Evolutionary conservation across 2,888 invertebrate genomes (phyloP), one percentile per base, ranked within the genome.

Genomic region (Itoplectis maculator): DNA sequence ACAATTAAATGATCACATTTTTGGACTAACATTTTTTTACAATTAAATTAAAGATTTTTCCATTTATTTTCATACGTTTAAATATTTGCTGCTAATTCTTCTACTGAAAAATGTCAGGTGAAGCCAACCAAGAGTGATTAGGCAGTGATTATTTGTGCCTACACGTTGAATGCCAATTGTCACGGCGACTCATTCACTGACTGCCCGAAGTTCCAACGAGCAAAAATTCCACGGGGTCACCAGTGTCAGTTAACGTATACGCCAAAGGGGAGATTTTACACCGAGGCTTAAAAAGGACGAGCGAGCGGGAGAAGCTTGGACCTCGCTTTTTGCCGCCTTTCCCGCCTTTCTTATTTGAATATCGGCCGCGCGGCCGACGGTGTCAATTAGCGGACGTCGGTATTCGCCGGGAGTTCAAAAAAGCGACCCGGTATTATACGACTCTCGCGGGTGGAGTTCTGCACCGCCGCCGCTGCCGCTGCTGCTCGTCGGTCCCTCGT

Each of bases 351-450:
- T 80, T 73, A 69, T 84, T 84, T 80, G 82, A 74, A 78, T 82
- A 84, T 84, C 84, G 74, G 74, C 51, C 68, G 76, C 68, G 77
- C 29, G 29, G n/a, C n/a, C n/a, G n/a, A n/a, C n/a, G n/a, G 82
- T 86, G 87, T 88, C 89, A 88, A 89, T 89, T 89, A 88, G 88
- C 84, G 81, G 45, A 81, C 73, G 18, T 45, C 61, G 49, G 23
- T 56, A 54, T 65, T 63, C 68, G 29, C 29, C n/a, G 29, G 3
- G 59, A 74, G 69, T 40, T 73, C n/a, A 54, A 72, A 76, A 69
- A 56, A 66, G 82, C 82, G 73, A n/a, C n/a, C n/a, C 65, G 51
- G 73, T 69, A 69, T 47, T 63, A 56, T 35, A 49, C 37, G 49
- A 65, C 61, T 54, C 20, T 54, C 51, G 66, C 23, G 29, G 56